Conservation (phyloP, 2,797 vertebrate genomes). For the Streptopelia turtur region DNA sequence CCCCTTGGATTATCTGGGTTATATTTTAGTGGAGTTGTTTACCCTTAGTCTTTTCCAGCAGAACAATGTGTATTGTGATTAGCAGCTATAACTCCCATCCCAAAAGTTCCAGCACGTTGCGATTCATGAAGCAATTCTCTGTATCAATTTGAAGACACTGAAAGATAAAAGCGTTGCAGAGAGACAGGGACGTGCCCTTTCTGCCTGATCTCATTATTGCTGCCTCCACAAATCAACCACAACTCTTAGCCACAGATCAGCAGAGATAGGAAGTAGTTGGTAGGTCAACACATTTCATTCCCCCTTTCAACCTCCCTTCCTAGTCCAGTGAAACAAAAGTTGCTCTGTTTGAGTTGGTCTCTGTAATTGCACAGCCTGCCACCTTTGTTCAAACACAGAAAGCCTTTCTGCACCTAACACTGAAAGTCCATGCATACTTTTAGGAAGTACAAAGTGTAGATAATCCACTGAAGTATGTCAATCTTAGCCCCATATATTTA, state of each 20-base stretch:
- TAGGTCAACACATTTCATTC: constrained; percentile 30
- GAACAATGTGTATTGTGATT: rapidly evolving
- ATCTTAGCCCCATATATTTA: constrained; percentile 21
- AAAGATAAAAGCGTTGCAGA: not conserved
- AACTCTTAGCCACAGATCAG: not conserved
- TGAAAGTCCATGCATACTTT: constrained; percentile 9
- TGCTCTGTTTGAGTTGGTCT: constrained; percentile 50
- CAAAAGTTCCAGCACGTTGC: not conserved
- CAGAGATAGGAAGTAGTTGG: constrained; percentile 8
- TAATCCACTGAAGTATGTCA: constrained; percentile 58
- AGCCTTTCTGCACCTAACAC: constrained; percentile 22
- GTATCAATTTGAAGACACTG: not conserved
- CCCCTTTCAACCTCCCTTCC: constrained; percentile 18
- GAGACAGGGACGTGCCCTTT: not conserved
- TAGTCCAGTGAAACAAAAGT: constrained; percentile 36
- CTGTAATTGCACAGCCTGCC: constrained; percentile 18
- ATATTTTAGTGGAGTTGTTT: not conserved
- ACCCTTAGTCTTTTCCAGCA: not conserved
- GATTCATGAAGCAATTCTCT: not conserved
- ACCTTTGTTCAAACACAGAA: constrained; percentile 56
- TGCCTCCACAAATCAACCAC: constrained; percentile 25
- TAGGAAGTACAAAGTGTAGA: constrained; percentile 48
- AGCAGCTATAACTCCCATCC: not conserved
- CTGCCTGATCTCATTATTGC: constrained; percentile 11
- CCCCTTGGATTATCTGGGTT: not conserved